Evolutionary conservation across 2,797 vertebrate genomes (phyloP).

Genomic region (Ctenochaetus hawaiiensis): DNA sequence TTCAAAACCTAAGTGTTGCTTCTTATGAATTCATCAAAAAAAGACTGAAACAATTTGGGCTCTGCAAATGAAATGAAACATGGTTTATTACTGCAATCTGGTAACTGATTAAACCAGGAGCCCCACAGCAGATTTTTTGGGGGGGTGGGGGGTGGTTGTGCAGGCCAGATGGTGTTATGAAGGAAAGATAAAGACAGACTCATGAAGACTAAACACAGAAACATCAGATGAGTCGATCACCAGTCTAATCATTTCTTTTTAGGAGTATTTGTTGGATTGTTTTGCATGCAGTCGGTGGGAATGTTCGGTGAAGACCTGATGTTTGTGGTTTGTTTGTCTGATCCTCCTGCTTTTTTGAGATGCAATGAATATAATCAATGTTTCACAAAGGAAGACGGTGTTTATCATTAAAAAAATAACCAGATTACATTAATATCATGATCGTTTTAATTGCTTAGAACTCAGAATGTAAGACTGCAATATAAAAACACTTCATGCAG

Average conservation of each 20-base stretch:
- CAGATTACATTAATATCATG: not conserved
- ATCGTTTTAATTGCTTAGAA: not conserved
- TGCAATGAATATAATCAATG: not conserved
- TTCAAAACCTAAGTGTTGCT: not conserved
- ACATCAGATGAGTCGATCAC: constrained; percentile 62
- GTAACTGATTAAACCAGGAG: constrained; percentile 58
- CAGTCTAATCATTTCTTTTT: constrained; percentile 52
- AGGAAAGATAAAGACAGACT: constrained; percentile 63
- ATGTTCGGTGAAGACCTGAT: constrained; percentile 32
- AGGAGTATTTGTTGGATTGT: constrained; percentile 50
- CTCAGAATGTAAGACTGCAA: not conserved
- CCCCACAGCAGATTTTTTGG: constrained; percentile 21
- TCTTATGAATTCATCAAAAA: constrained; percentile 33
- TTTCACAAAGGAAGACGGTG: not conserved
- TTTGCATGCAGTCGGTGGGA: constrained; percentile 58
- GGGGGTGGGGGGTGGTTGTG: not conserved
- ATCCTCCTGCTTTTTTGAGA: constrained; percentile 13
- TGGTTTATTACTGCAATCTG: constrained; percentile 48
- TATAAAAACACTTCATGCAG: not conserved
- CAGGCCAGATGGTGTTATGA: constrained; percentile 65
- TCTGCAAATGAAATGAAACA: constrained; percentile 31
- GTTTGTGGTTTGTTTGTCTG: constrained; percentile 25
- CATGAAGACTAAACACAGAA: constrained; percentile 68
- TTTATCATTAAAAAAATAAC: not conserved
- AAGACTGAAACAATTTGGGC: constrained; percentile 8